Evolutionary conservation across 2,888 invertebrate species (phyloP), one percentile per base, ranked within the genome.

Genomic region (Gryllus longicercus): DNA sequence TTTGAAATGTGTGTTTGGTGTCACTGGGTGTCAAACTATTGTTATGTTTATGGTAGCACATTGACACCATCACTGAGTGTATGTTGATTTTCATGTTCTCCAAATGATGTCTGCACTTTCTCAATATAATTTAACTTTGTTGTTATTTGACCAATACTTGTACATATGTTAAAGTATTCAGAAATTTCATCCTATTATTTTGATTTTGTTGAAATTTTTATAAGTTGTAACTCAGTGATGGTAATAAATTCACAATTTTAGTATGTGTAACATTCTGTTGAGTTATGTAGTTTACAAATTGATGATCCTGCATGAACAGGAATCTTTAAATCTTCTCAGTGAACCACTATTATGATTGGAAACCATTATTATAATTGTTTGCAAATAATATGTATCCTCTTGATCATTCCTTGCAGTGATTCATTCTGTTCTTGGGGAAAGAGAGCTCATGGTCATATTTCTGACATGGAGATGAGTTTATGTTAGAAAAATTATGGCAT

Each of bases 381-480:
- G 11, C 63, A 63, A 63, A 63, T 63, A 63, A 63, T 63, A 10
- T 63, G n/a, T 38, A 63, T 18, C 63, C 63, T 16, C 63, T 63
- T 63, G 63, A 63, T 18, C n/a, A n/a, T 63, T 63, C 63, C 63
- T 63, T 63, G 63, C 63, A 63, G 63, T 63, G 63, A 63, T 63
- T 63, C 63, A 63, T 63, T 63, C 63, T 63, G n/a, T 63, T 63
- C 16, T 63, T 63, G 63, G 63, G 63, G 63, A 63, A 63, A 63
- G 63, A 63, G 63, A 63, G 63, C n/a, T 63, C 63, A n/a, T 63
- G 63, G n/a, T n/a, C n/a, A n/a, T 63, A 63, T 63, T n/a, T 63
- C 63, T 63, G 14, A n/a, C n/a, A 63, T n/a, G 38, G 63, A 63
- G 63, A 63, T 63, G 63, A 63, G 63, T 63, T 63, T 63, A 18